These are phyloP conservation scores for Hypercompe scribonia DNA, from an alignment of 2,888 invertebrate species.

Conservation along the genomic window DNA sequence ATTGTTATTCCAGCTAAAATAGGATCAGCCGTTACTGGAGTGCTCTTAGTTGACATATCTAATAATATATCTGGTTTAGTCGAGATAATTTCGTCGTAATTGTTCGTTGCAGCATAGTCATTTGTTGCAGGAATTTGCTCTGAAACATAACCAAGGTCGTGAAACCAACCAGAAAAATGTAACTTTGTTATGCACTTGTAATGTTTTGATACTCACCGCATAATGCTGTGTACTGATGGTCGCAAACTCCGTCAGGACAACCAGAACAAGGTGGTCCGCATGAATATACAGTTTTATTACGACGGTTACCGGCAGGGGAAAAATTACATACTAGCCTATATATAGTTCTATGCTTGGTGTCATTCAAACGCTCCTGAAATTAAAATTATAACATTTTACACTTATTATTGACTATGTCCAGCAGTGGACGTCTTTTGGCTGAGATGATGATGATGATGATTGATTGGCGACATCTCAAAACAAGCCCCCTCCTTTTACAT, in stretches of 20 bases:
- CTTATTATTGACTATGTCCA: too few species aligned
- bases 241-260: constrained; percentile 66
- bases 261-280: constrained; percentile 69
- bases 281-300: constrained; percentile 65
- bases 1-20: constrained; percentile 15
- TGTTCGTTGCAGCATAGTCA: constrained; percentile 13
- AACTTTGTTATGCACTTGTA: background rate
- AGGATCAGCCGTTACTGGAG: constrained; percentile 1
- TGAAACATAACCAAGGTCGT: constrained; percentile 8
- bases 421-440: too few species aligned
- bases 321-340: constrained; percentile 80
- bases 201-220: constrained; percentile 62
- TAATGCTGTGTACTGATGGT: constrained; percentile 60
- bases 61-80: background rate
- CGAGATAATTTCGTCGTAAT: constrained; percentile 11
- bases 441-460: too few species aligned
- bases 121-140: constrained; percentile 7
- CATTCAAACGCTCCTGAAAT: constrained; percentile 59
- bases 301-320: constrained; percentile 70
- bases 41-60: constrained; percentile 8
- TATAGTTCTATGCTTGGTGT: constrained; percentile 63
- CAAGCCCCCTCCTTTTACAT: too few species aligned
- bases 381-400: background rate
- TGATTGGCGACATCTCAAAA: too few species aligned
- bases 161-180: background rate